Percentiles rank a stretch among this genome's conserved stretches.
These are phyloP conservation scores for Adoxophyes honmai DNA, from an alignment of 1,140 invertebrate genomes.

Conservation along the genomic window DNA sequence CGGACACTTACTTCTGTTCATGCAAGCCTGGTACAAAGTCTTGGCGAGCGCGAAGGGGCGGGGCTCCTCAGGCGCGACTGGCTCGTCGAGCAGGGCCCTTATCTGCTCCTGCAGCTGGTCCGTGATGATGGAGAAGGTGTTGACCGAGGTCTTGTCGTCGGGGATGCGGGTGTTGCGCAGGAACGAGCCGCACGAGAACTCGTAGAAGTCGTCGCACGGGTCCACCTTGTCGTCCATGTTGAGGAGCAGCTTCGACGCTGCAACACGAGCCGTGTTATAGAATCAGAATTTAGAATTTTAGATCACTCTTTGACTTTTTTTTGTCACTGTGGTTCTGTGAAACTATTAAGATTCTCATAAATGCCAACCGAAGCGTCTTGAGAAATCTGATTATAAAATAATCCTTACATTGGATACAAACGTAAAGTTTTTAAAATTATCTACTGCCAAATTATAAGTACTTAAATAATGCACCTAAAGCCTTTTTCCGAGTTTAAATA, in stretches of 20 bases:
- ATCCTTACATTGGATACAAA: too few species aligned
- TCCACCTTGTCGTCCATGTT: conserved; percentile 86
- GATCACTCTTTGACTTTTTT: too few species aligned
- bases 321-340: too few species aligned
- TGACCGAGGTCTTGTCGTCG: conserved; percentile 88
- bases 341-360: too few species aligned
- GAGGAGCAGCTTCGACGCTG: conserved; percentile 82
- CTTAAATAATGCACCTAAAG: too few species aligned
- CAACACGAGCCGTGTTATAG: conserved; percentile 20
- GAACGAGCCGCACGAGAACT: conserved; percentile 89
- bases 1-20: conserved; percentile 87
- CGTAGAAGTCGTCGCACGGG: conserved; percentile 95
- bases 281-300: too few species aligned
- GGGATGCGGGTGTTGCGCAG: conserved; percentile 85
- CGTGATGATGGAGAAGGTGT: conserved; percentile 88
- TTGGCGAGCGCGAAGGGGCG: conserved; percentile 87
- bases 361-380: too few species aligned
- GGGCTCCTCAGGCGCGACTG: conserved; percentile 80
- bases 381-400: too few species aligned
- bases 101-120: conserved; percentile 90
- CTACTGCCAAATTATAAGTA: too few species aligned
- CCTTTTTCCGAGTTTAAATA: too few species aligned
- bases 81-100: conserved; percentile 84
- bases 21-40: conserved; percentile 88
- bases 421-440: too few species aligned